A percentile compares a stretch with the other conserved stretches of the same genome.
phyloP scores from a whole-genome alignment of 1,140 invertebrate genomes.

The Drosophila baimaii region DNA sequence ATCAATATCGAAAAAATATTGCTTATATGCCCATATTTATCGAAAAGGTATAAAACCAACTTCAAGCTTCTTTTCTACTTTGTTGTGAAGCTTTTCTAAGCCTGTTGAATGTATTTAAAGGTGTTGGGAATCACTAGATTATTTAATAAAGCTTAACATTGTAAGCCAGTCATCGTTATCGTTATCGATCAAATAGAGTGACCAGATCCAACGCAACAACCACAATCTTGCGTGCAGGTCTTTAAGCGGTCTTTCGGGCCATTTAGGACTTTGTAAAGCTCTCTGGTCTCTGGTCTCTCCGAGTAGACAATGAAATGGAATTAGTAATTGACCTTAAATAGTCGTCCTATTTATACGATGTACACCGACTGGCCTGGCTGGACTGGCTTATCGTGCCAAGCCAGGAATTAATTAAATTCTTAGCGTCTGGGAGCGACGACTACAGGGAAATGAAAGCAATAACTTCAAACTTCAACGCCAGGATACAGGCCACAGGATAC shows the following conservation, averaged over 20 bases:
- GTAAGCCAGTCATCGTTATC: too few species aligned
- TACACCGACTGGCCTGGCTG: constrained; percentile 3
- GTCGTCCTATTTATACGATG: constrained; percentile 22
- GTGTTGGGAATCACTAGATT: too few species aligned
- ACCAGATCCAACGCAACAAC: background rate
- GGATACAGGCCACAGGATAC: background rate
- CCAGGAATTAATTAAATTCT: constrained; percentile 78
- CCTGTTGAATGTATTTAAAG: too few species aligned
- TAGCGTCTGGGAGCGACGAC: constrained; percentile 64
- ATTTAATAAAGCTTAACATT: too few species aligned
- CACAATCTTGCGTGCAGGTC: too few species aligned
- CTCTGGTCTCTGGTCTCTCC: background rate
- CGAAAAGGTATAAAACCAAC: too few species aligned
- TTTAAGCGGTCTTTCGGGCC: background rate
- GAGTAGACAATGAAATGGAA: constrained; percentile 19
- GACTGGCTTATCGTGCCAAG: constrained; percentile 36
- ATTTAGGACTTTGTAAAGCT: background rate
- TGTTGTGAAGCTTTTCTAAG: too few species aligned
- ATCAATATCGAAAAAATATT: too few species aligned
- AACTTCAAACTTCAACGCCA: constrained; percentile 75
- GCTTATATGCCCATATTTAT: too few species aligned
- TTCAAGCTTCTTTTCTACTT: too few species aligned
- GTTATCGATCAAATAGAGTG: background rate
- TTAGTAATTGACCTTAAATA: constrained; percentile 40
- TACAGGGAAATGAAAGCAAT: constrained; percentile 70